These are phyloP conservation scores for Schizotus pectinicornis DNA, from an alignment of 2,888 invertebrate genomes.

Conservation along the genomic window DNA sequence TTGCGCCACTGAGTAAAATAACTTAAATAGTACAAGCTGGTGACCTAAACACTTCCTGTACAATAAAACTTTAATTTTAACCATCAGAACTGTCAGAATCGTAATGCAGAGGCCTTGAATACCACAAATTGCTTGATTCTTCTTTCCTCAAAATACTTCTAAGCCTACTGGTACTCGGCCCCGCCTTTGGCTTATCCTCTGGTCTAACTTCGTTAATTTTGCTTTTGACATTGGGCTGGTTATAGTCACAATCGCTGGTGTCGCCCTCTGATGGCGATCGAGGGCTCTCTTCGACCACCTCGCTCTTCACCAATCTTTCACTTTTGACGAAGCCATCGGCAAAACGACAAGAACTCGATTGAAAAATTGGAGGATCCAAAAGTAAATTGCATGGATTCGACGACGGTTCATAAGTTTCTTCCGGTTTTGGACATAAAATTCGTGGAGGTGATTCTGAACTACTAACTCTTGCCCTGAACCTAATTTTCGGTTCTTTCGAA, in stretches of 20 bases:
- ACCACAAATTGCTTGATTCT: slow-evolving; percentile 33
- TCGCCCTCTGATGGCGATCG: background rate
- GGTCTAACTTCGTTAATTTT: slow-evolving; percentile 19
- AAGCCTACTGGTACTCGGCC: slow-evolving; percentile 30
- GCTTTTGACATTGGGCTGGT: slow-evolving; percentile 26
- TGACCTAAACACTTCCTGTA: no score
- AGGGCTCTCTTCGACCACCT: background rate
- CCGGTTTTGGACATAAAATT: no score
- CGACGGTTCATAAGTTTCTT: no score
- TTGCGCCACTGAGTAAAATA: slow-evolving; percentile 3
- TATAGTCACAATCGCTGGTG: slow-evolving; percentile 16
- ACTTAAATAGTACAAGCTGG: slow-evolving; percentile 4
- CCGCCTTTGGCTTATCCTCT: slow-evolving; percentile 20
- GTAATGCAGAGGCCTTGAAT: slow-evolving; percentile 34
- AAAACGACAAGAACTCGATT: background rate
- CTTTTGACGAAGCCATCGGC: background rate
- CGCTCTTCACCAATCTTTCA: background rate
- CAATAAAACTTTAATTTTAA: slow-evolving; percentile 15
- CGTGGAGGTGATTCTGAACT: no score
- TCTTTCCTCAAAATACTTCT: slow-evolving; percentile 34
- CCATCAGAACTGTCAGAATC: slow-evolving; percentile 37
- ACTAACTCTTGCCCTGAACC: background rate
- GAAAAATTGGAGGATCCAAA: no score
- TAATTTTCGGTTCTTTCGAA: no score
- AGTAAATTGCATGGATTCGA: no score